Evolutionary conservation across 2,888 invertebrate species (phyloP), one percentile per base, ranked within the genome.

Genomic region (Pyrocoelia pectoralis): DNA sequence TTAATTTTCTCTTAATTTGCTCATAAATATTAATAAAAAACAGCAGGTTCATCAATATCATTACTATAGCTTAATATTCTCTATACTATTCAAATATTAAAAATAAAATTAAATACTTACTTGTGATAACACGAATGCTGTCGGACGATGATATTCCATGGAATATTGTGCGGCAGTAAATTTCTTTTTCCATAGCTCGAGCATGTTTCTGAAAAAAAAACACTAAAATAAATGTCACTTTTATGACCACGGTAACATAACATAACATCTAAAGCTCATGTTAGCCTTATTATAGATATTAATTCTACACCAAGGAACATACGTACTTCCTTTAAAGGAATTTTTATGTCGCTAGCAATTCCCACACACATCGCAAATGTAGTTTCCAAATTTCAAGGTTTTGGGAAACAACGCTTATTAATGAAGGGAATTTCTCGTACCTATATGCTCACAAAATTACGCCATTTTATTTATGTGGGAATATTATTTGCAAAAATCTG

Each of bases 91-190:
- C 9, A n/a, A 33, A 33, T 33, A 33, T 33, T 33, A 33, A 33
- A 33, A 33, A 10, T 33, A 33, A 33, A 4, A 43, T 15, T 18
- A 48, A 19, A 19, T 61, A 70, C 76, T 71, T 68, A 80, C 80
- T 74, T 80, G 79, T 17, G 78, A 79, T 65, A 69, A 71, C 49
- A 76, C 68, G 65, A 80, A 80, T 28, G 72, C 68, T 40, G 63
- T 67, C 4, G 78, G 77, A 60, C 75, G 72, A 4, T 77, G 73
- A 63, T 79, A 76, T 14, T 57, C 52, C 41, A 78, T 68, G 38
- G 72, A 70, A 54, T 79, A 70, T 55, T 74, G 70, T 55, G 73
- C 65, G 24, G 71, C 46, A 13, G 73, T 66, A 59, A 79, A 75
- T 67, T 77, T 74, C 53, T 73, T 75, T 64, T 74, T 78, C 76